These are phyloP conservation scores for Drosophila subobscura DNA, from an alignment of 1,140 invertebrate genomes.

Conservation along the genomic window DNA sequence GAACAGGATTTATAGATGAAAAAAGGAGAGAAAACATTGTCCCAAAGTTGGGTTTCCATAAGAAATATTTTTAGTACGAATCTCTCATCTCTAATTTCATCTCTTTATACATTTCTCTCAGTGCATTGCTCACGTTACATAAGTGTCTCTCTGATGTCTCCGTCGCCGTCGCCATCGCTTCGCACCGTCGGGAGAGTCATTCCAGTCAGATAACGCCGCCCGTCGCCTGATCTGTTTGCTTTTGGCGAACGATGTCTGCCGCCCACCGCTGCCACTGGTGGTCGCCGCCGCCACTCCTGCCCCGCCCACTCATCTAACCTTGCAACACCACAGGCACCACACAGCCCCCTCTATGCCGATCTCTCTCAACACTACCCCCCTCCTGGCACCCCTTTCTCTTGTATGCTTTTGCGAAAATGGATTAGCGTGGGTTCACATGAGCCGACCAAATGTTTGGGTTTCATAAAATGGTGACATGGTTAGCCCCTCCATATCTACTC, in stretches of 20 bases:
- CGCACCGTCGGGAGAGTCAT: slow-evolving; percentile 22
- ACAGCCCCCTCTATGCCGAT: too few relatives aligned
- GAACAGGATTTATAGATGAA: too few relatives aligned
- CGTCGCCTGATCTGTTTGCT: slow-evolving; percentile 68
- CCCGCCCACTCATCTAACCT: not conserved
- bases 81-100: too few relatives aligned
- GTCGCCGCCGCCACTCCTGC: slow-evolving; percentile 1
- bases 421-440: slow-evolving; percentile 80
- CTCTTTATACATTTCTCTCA: not conserved
- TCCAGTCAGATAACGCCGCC: slow-evolving; percentile 51
- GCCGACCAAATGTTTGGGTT: slow-evolving; percentile 77
- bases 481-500: slow-evolving; percentile 1
- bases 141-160: slow-evolving; percentile 26
- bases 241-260: slow-evolving; percentile 38
- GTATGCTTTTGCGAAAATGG: slow-evolving; percentile 70
- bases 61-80: too few relatives aligned
- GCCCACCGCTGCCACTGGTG: not conserved
- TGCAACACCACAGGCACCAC: too few relatives aligned
- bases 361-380: not conserved
- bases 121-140: slow-evolving; percentile 48
- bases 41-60: too few relatives aligned
- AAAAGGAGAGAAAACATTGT: too few relatives aligned
- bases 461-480: slow-evolving; percentile 72
- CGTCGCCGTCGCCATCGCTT: slow-evolving; percentile 21
- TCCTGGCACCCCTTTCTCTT: slow-evolving; percentile 6